phyloP scores from a whole-genome alignment of 2,888 invertebrate genomes.

The Papilio gigon region DNA sequence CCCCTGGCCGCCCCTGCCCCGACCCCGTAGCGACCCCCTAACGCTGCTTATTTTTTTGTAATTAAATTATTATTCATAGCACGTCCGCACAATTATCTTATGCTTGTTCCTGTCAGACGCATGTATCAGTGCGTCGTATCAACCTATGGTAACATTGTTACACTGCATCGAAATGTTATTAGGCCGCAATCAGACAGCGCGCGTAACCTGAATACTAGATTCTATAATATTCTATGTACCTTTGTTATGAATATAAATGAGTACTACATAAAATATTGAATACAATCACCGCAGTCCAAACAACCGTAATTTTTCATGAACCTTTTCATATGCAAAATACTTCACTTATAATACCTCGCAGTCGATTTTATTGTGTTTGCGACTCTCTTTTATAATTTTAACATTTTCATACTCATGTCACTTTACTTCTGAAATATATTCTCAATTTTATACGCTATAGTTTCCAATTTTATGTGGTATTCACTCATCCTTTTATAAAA shows the following conservation, averaged over 20 bases:
- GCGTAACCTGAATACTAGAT: conserved; percentile 44
- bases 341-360: not conserved
- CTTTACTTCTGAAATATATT: not conserved
- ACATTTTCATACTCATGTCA: not conserved
- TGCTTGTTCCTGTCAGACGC: conserved; percentile 51
- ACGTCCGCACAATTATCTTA: conserved; percentile 62
- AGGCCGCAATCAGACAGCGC: conserved; percentile 39
- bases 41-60: conserved; percentile 42
- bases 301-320: not conserved
- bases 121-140: conserved; percentile 54
- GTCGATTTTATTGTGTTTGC: not conserved
- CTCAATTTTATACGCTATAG: not conserved
- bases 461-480: not conserved
- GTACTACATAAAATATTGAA: not conserved
- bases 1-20: not conserved
- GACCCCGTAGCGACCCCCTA: conserved; percentile 16
- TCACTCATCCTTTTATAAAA: not conserved
- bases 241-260: not conserved
- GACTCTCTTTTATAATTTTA: not conserved
- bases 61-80: conserved; percentile 68
- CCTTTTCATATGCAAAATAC: conserved; percentile 7
- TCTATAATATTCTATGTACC: conserved; percentile 43
- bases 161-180: conserved; percentile 42
- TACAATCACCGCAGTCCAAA: not conserved
- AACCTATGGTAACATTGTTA: conserved; percentile 42